Evolutionary conservation across 2,113 vertebrate species (phyloP), one percentile per base, ranked within the genome.

Genomic region (Brachypteracias leptosomus): DNA sequence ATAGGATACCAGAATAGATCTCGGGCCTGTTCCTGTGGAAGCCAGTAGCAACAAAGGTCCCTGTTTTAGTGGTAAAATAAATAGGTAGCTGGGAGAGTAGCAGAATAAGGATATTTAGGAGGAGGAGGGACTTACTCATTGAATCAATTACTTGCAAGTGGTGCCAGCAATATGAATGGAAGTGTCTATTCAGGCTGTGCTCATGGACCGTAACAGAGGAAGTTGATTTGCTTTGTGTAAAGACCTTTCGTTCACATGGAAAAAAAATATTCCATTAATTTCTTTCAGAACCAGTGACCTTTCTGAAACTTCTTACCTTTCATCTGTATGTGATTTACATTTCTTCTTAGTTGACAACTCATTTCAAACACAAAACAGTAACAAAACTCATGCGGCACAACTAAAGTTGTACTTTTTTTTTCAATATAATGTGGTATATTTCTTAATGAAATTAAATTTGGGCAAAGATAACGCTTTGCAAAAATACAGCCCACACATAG

Each of bases 191-290:
- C 86, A 80, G 71, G 42, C 86, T 97, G 88, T 93, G 82, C 78
- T 91, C 76, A 65, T n/a, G 35, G 61, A 80, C 82, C 16, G 77
- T 86, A 79, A 95, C 65, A 80, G 88, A 96, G 92, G 84, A 93
- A 92, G 82, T 87, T 92, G 88, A 78, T 96, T 92, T 95, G 85
- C 79, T 96, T 97, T 95, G 67, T 89, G 73, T 80, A 90, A 92
- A 91, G 76, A 85, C 38, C 47, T 95, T 97, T 79, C n/a, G 29
- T 95, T 96, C 86, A 88, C 88, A 51, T 93, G 62, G 63, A 84
- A 97, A 85, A 77, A 67, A 77, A 47, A 89, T 47, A 79, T 88
- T 95, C 90, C 54, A 67, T 87, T 95, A 92, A 85, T 95, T 96
- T 95, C 67, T 93, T 78, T 91, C 75, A 40, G 89, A 93, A 95